Base-by-base conservation (phyloP, 2,113 vertebrate genomes). In the Ranitomeya variabilis region DNA sequence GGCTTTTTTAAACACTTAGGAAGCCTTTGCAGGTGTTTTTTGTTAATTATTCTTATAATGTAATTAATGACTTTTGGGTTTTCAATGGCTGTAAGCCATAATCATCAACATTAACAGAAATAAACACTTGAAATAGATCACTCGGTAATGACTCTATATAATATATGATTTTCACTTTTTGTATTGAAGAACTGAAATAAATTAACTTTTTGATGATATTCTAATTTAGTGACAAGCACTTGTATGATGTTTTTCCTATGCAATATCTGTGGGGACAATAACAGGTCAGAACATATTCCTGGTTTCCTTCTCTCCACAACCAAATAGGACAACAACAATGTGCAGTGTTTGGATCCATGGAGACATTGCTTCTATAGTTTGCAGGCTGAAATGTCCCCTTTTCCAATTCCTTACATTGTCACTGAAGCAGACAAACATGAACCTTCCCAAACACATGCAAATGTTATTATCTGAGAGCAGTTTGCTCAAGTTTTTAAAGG, bases 321-420 rank as follows among this genome's bases (percentile, higher is more conserved):
- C 59, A 87, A 80, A 80, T 31, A 26, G 80, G 64, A 80, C 16
- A 80, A 54, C 73, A 86, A 86, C 86, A 80, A 57, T 21, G n/a
- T 55, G 45, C 23, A 21, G 51, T 87, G 76, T 87, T 87, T 87
- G 86, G 86, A 87, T 80, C 86, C 86, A 87, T 87, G 62, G 86
- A 87, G 86, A 87, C 76, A 64, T 74, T 2, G 9, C 45, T 55
- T 79, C 31, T 78, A 31, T 85, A 85, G 83, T 45, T 55, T 52
- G 73, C 62, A 54, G 77, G 52, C 18, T 87, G 86, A 37, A 80
- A 37, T 87, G 59, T 67, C 23, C 86, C 23, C n/a, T 67, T 80
- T 79, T 87, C 74, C 74, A 51, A 15, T 86, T 51, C 21, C 8
- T 87, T 87, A 80, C 77, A 87, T 67, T 87, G 51, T 80, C 86